phyloP scores from a whole-genome alignment of 1,140 invertebrate species.

The Dendroctonus ponderosae region DNA sequence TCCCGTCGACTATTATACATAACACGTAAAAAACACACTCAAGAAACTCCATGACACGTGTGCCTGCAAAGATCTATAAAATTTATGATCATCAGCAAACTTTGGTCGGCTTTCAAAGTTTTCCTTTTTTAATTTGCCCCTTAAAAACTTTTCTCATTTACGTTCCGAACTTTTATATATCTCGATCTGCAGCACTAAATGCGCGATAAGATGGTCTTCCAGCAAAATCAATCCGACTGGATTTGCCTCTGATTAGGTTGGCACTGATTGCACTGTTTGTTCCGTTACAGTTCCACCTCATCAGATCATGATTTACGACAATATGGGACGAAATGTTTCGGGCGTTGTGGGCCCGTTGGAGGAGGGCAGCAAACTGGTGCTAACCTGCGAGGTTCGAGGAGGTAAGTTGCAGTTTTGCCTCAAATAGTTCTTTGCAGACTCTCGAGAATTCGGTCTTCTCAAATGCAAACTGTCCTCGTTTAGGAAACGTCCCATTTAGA shows the following conservation, averaged over 20 bases:
- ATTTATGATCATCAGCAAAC: conserved; percentile 16
- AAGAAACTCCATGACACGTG: too few relatives aligned
- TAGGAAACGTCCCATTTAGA: too few relatives aligned
- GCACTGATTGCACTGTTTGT: not conserved
- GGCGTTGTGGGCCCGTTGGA: conserved; percentile 79
- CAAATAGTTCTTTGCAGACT: not conserved
- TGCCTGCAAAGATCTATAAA: not conserved
- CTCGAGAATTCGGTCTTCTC: too few relatives aligned
- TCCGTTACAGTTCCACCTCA: conserved; percentile 76
- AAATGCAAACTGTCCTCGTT: too few relatives aligned
- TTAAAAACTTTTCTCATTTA: conserved; percentile 30
- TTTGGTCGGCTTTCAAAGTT: not conserved
- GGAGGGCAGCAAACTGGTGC: conserved; percentile 75
- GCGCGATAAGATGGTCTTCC: conserved; percentile 1
- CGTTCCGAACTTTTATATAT: conserved; percentile 5
- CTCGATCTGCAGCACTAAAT: not conserved
- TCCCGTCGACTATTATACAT: too few relatives aligned
- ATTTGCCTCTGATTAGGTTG: not conserved
- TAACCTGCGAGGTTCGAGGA: conserved; percentile 86
- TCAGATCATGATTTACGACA: conserved; percentile 79
- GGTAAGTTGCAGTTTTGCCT: conserved; percentile 60
- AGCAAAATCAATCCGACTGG: conserved; percentile 13
- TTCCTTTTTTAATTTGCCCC: conserved; percentile 25
- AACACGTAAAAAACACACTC: too few relatives aligned
- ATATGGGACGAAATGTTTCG: conserved; percentile 70